phyloP scores from a whole-genome alignment of 1,140 invertebrate genomes.

The Gonioctena quinquepunctata region DNA sequence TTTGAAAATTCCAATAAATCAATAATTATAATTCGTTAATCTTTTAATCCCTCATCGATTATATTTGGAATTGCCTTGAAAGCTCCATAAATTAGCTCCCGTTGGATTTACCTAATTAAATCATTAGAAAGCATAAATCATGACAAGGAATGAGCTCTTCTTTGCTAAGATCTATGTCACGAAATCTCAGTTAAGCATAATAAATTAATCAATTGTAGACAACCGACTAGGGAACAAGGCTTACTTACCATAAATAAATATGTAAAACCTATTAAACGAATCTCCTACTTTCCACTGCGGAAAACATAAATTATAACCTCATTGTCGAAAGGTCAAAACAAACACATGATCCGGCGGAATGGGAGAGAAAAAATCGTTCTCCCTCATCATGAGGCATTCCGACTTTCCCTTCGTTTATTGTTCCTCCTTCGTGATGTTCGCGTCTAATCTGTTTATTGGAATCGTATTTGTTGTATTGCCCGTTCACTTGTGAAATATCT shows the following conservation, averaged over 20 bases:
- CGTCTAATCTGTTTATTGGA: constrained; percentile 7
- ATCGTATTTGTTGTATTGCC: constrained; percentile 6
- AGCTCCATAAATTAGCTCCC: no score
- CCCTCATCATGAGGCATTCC: neutral
- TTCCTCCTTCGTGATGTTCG: constrained; percentile 6
- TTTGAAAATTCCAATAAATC: no score
- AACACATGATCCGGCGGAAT: constrained; percentile 2
- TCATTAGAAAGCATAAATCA: neutral
- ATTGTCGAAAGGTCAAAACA: constrained; percentile 4
- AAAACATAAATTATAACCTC: constrained; percentile 9
- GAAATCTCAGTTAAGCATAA: neutral
- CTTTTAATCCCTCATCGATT: no score
- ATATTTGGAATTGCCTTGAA: no score
- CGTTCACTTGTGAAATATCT: constrained; percentile 1
- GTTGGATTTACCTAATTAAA: no score
- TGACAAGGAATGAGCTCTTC: neutral
- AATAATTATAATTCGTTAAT: no score
- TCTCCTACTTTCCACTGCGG: neutral
- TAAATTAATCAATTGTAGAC: constrained; percentile 4
- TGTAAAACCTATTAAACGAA: constrained; percentile 8
- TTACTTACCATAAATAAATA: constrained; percentile 1
- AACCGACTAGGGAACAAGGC: neutral
- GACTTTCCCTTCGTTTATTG: neutral
- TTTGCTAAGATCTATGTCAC: constrained; percentile 2
- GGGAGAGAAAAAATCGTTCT: neutral